Base-by-base conservation (phyloP, 2,888 invertebrate species). In the Brachypalpus laphriformis region DNA sequence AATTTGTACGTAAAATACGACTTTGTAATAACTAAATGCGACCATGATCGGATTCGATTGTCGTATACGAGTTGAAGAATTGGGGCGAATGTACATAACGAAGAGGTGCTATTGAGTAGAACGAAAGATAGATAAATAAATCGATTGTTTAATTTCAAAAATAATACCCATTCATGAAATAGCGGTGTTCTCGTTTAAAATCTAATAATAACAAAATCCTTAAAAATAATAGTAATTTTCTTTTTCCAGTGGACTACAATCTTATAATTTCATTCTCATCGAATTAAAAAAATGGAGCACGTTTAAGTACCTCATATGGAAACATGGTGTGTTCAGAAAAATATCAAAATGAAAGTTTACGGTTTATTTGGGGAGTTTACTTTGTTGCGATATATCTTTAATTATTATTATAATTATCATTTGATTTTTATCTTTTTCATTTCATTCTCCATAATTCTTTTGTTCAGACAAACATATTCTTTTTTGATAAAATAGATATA, bases 251-350 rank as follows among this genome's bases (percentile, higher is more conserved):
- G 14, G 25, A 1, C 9, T 54, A 18, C 7, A 28, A 45, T 7
- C 28, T 14, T 8, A 6, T 45, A 59, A 56, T 22, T 65, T 37
- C 65, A 70, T 80, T 80, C 63, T 51, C 75, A 76, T 85, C 66
- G 20, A 63, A 65, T n/a, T 3, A 22, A 18, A 54, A 20, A 25
- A 11, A 25, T 18, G 68, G 37, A 81, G 54, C 77, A 76, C 59
- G 70, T 66, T 34, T 70, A 76, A 66, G 85, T 85, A 85, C 85
- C 85, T 85, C 54, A 40, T 75, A 59, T 76, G 18, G 71, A 76
- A 85, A 85, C 75, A 76, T 85, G 70, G 71, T 85, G 83, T 83
- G 85, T 85, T 85, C 85, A 85, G 45, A 81, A 68, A 80, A 61
- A 85, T 85, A 85, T 85, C 85, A 85, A 85, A 85, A 85, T 80